Evolutionary conservation across 2,113 vertebrate genomes (phyloP), one percentile per base, ranked within the genome.

Genomic region (Myiagra hebetior): DNA sequence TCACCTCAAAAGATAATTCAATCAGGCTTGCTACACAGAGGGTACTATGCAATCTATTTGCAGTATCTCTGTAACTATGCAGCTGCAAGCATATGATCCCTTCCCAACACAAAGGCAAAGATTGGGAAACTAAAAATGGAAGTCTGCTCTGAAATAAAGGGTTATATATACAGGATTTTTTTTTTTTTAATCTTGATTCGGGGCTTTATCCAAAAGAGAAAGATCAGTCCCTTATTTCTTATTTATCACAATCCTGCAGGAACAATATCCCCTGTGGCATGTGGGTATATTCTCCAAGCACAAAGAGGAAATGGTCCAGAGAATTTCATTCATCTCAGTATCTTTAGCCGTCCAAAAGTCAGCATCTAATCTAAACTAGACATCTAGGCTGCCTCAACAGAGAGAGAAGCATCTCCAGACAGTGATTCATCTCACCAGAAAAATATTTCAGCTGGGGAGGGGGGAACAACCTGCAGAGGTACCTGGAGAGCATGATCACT

Each of bases 311-410:
- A 67, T 1, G 37, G 60, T 59, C 50, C 47, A 74, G 88, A 93
- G 83, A 89, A 84, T 84, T 93, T 81, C 15, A 88, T 92, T 87
- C 91, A 84, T 84, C 76, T 91, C 79, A 21, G 60, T 88, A 92
- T 84, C 76, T 95, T 87, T 55, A 88, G 63, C 80, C 78, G 64
- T 70, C 59, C 78, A 87, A 91, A 95, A 96, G 86, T 92, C 83
- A 92, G 59, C 63, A 74, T 67, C 59, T 95, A 97, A 95, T 95
- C 94, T 97, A 89, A 93, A 96, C 67, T 93, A 95, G 92, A 96
- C 89, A 93, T 96, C 95, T 95, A 77, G 55, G 60, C 86, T 89
- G 68, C 83, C 86, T 95, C 80, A 85, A 76, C 31, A 76, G 49
- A 93, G 68, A 52, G 60, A 82, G 72, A 83, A 77, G 56, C 42